These are phyloP conservation scores for Gasterosteus aculeatus DNA, from an alignment of 2,113 vertebrate genomes.

Conservation along the genomic window DNA sequence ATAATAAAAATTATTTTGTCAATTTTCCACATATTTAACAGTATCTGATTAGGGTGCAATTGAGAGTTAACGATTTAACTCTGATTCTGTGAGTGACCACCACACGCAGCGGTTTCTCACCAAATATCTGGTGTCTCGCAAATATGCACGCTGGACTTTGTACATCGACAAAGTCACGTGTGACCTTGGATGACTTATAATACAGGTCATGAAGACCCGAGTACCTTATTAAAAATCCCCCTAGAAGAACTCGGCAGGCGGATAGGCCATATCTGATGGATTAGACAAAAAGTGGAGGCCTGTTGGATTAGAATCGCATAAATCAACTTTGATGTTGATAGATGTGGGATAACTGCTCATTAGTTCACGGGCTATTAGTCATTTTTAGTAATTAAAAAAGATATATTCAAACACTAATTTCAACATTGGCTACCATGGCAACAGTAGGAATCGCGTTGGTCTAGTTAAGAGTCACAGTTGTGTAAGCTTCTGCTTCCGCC, in stretches of 20 bases:
- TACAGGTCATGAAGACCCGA: neutral
- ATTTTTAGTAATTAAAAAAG: neutral
- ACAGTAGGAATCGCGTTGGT: neutral
- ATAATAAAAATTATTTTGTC: neutral
- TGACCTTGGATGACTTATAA: neutral
- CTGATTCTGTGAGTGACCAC: neutral
- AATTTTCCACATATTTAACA: neutral
- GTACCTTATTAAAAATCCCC: neutral
- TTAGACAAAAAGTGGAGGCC: neutral
- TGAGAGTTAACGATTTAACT: neutral
- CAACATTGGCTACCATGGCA: neutral
- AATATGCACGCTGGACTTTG: neutral
- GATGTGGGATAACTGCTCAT: neutral
- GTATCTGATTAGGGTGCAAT: too few species aligned
- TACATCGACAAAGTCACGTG: neutral
- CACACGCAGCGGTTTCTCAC: neutral
- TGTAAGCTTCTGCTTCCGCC: neutral
- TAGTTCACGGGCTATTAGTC: neutral
- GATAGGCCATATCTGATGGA: neutral
- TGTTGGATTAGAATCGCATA: neutral
- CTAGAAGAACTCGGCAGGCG: neutral
- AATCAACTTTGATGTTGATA: neutral
- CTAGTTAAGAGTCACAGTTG: neutral
- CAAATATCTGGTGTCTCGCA: neutral
- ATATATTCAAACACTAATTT: neutral